Percentiles rank a stretch among this genome's conserved stretches.
phyloP scores from a whole-genome alignment of 2,888 invertebrate species.

The Urechis unicinctus region DNA sequence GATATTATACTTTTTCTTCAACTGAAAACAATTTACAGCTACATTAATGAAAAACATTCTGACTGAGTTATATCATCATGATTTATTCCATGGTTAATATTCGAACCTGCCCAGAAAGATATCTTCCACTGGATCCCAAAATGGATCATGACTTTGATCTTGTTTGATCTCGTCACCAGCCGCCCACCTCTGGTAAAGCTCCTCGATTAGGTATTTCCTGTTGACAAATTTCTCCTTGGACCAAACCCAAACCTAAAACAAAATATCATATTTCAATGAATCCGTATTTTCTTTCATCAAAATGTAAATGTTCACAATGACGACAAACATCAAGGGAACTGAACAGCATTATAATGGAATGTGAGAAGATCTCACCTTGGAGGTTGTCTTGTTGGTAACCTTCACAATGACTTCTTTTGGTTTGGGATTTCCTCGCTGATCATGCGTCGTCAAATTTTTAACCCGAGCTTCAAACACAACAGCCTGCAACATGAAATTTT shows the following conservation, averaged over 20 bases:
- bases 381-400: constrained; percentile 26
- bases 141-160: constrained; percentile 29
- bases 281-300: not conserved
- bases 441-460: constrained; percentile 30
- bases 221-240: constrained; percentile 31
- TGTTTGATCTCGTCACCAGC: constrained; percentile 23
- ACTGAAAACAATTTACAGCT: no score
- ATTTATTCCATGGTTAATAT: no score
- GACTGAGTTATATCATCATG: no score
- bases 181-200: constrained; percentile 25
- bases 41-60: no score
- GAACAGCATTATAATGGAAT: no score
- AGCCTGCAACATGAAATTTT: no score
- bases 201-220: constrained; percentile 34
- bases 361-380: no score
- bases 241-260: constrained; percentile 33
- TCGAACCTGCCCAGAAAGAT: constrained; percentile 32
- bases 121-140: constrained; percentile 38
- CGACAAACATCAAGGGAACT: no score
- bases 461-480: constrained; percentile 29
- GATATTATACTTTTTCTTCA: no score
- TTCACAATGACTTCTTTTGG: constrained; percentile 28
- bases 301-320: no score
- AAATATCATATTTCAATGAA: not conserved
- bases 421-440: constrained; percentile 21